These are phyloP conservation scores for Hybognathus amarus DNA, from an alignment of 2,797 vertebrate genomes.

Conservation along the genomic window DNA sequence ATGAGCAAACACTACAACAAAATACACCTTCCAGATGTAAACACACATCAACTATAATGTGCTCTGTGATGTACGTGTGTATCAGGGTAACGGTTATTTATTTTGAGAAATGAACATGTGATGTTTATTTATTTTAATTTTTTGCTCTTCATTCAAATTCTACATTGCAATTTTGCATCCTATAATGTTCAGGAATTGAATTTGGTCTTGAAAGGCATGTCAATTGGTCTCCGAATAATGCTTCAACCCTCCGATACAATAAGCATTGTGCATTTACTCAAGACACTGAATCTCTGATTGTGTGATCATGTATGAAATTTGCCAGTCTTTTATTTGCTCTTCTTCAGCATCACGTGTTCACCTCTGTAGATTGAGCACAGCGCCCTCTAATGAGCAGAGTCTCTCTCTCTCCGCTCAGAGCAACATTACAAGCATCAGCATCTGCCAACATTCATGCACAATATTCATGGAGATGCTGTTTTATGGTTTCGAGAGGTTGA, in stretches of 20 bases:
- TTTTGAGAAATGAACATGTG: too few relatives aligned
- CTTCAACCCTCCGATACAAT: not conserved
- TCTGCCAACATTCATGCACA: conserved; percentile 32
- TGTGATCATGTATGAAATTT: conserved; percentile 24
- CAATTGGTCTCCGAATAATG: not conserved
- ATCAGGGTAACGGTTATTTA: too few relatives aligned
- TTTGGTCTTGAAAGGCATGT: not conserved
- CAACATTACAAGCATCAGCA: conserved; percentile 43
- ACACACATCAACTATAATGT: too few relatives aligned
- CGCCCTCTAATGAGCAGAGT: conserved; percentile 42
- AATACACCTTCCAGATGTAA: too few relatives aligned
- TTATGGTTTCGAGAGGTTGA: not conserved
- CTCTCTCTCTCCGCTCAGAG: conserved; percentile 49
- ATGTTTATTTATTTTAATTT: not conserved
- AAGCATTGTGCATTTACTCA: conserved; percentile 8
- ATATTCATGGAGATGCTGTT: not conserved
- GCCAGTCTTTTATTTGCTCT: conserved; percentile 5
- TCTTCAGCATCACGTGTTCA: not conserved
- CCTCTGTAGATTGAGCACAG: conserved; percentile 21
- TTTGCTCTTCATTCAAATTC: not conserved
- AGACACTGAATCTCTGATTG: conserved; percentile 3
- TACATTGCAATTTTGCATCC: not conserved
- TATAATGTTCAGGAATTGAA: not conserved
- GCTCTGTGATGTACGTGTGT: too few relatives aligned
- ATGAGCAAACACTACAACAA: too few relatives aligned